phyloP scores from a whole-genome alignment of 2,888 invertebrate species.

The Leucophora obtusa region DNA sequence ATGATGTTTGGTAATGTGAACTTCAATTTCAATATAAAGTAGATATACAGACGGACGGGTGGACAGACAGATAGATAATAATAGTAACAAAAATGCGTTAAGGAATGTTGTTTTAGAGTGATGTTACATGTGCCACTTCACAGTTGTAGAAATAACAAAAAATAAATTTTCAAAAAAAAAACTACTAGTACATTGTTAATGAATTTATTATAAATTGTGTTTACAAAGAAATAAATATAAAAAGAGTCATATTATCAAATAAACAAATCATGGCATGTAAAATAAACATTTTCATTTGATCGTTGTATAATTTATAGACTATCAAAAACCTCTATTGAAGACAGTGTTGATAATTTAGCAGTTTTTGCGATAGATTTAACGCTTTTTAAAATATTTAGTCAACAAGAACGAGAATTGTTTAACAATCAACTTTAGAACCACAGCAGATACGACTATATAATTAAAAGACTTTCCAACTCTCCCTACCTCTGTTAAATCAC shows the following conservation, averaged over 20 bases:
- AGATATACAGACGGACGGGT: background rate
- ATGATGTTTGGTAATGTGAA: conserved; percentile 5
- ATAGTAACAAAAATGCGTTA: conserved; percentile 51
- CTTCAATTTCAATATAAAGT: no score
- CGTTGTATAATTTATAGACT: conserved; percentile 30
- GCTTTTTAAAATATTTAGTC: no score
- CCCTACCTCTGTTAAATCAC: no score
- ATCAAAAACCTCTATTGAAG: background rate
- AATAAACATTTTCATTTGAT: conserved; percentile 24
- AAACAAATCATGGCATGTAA: conserved; percentile 31
- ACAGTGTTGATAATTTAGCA: background rate
- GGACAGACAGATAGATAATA: conserved; percentile 10
- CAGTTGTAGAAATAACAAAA: conserved; percentile 42
- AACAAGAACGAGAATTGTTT: no score
- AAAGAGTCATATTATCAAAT: background rate
- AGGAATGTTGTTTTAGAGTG: conserved; percentile 63
- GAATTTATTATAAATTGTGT: conserved; percentile 50
- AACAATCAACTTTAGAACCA: no score
- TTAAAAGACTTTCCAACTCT: no score
- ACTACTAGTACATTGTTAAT: conserved; percentile 26
- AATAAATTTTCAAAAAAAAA: background rate
- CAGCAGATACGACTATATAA: no score
- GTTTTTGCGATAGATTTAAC: background rate
- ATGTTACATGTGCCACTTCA: conserved; percentile 61
- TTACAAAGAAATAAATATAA: background rate